Evolutionary conservation across 2,888 invertebrate species (phyloP), one percentile per base, ranked within the genome.

Genomic region (Lasioglossum pauxillum): DNA sequence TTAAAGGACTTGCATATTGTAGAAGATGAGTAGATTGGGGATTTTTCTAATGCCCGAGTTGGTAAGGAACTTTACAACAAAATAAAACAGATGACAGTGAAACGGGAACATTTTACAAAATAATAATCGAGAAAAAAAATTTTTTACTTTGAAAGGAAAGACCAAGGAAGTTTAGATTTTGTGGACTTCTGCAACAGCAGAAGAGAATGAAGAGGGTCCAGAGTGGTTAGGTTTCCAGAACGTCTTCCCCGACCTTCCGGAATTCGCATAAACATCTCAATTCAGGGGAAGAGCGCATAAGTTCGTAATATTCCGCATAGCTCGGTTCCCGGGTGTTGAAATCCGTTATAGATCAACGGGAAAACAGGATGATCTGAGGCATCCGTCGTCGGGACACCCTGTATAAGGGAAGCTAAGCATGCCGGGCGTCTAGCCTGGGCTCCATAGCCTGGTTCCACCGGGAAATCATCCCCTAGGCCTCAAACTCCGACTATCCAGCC

Each of bases 401-500:
- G 83, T 84, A 85, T 46, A 80, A 69, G 38, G 72, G n/a, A 57
- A 83, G 72, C 79, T 86, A 86, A 86, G 89, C 89, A 89, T 80
- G 80, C 87, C 82, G 67, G 72, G 79, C 86, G 89, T 85, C 86
- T 87, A 80, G 87, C 75, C 84, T 53, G 73, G 67, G 67, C 67
- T 31, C 77, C 35, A 69, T 10, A 86, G 75, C 91, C 7, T n/a
- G 53, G 53, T n/a, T 53, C 94, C 92, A 88, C 86, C 92, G 94
- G 94, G 94, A 94, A 94, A 94, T 94, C 94, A 93, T 92, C 93
- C 94, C 93, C 90, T 90, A 93, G 93, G 93, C 93, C 90, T 92
- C 85, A 76, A 87, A 91, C 89, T 90, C 87, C 80, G 89, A 79
- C 86, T 89, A 84, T 84, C 86, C 88, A 77, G 86, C 87, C 90